Evolutionary conservation across 2,113 vertebrate genomes (phyloP).

Genomic region (Prionailurus viverrinus): DNA sequence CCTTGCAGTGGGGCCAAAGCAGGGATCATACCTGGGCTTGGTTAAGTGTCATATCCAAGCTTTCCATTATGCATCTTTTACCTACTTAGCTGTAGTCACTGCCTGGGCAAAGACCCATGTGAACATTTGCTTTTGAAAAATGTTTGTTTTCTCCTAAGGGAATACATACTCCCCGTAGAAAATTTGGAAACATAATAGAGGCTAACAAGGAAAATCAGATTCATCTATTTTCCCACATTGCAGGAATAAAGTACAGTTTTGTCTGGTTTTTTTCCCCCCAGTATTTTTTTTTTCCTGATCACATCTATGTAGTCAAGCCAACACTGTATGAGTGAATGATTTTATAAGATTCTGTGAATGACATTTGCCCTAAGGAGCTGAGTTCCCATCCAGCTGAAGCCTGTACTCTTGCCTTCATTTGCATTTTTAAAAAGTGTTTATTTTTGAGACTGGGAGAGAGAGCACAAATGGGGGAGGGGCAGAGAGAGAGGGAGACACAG

Average conservation of each 20-base stretch:
- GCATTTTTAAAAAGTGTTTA: neutral
- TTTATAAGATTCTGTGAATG: neutral
- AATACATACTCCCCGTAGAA: neutral
- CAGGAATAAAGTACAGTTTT: neutral
- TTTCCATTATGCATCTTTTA: neutral
- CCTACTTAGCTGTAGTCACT: neutral
- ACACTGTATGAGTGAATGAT: neutral
- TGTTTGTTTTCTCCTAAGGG: slow-evolving; percentile 55
- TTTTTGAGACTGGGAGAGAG: too few species aligned
- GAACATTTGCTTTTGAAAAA: slow-evolving; percentile 30
- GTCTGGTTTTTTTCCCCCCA: neutral
- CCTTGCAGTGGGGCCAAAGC: neutral
- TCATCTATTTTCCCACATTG: neutral
- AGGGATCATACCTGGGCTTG: too few species aligned
- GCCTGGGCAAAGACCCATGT: neutral
- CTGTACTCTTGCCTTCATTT: neutral
- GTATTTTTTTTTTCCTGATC: too few species aligned
- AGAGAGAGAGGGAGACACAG: too few species aligned
- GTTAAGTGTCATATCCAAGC: neutral
- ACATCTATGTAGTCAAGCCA: neutral
- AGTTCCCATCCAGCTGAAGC: neutral
- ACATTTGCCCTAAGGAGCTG: neutral
- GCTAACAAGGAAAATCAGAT: slow-evolving; percentile 26
- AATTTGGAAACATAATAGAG: neutral
- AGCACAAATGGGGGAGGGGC: too few species aligned